Evolutionary conservation across 92 coral and sea anemone genomes (phyloP), one percentile per base, ranked within the genome.

Genomic region (Bergia sp.): DNA sequence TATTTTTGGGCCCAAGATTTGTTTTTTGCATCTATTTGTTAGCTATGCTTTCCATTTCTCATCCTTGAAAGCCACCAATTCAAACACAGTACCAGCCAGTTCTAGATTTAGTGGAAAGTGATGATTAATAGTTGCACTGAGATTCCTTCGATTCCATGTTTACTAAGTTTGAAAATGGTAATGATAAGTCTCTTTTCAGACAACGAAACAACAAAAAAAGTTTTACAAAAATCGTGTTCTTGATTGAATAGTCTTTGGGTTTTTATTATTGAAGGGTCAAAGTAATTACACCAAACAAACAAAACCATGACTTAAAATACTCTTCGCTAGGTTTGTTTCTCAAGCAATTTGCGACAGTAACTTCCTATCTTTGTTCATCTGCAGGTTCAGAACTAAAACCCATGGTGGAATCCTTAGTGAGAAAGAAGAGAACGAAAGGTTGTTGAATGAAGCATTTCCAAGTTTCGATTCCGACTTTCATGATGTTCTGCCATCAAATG

Each of bases 391-490:
- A 79, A 86, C 94, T 64, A 92, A 90, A 47, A 82, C 85, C 38
- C 96, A 93, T 76, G 93, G 89, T 36, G 81, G 86, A 20, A 90
- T 61, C 57, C 86, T 89, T 9, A 89, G 58, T 37, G 99, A 97
- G 41, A 95, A 95, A 11, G 92, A 93, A 88, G 92, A 92, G 58
- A 86, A 87, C 42, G 88, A 94, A 78, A 86, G 16, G 73, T 93
- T 92, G 44, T 40, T 95, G 3, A 89, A 92, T 58, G 89, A 90
- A 66, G 90, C 94, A 12, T 97, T 97, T 74, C 98, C 99, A 37
- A 93, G 87, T 58, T 97, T 95, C 88, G 98, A 97, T 81, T 84
- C 80, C 12, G 97, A 94, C 16, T 97, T 95, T 90, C 89, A 87
- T 39, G 97, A 97, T 76, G 37, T 95, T 20, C 81, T 91, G 65